Evolutionary conservation across 2,797 vertebrate species (phyloP), one percentile per base, ranked within the genome.

Genomic region (Champsocephalus esox): DNA sequence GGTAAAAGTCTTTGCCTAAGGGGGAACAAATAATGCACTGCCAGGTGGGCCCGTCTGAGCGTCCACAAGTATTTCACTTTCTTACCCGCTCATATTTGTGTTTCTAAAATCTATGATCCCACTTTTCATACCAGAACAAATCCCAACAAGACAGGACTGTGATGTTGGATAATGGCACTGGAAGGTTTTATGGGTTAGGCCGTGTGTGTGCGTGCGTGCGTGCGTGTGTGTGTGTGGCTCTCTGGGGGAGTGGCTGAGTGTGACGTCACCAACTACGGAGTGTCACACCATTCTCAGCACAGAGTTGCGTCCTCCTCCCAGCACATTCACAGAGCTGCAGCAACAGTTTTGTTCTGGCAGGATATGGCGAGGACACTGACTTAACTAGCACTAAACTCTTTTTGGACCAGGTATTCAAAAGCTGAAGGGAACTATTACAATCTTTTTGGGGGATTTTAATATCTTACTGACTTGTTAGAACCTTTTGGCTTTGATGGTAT

Each of bases 251-350:
- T 94, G 93, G 83, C 69, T 65, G 12, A 48, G 78, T 73, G 84
- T 91, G 89, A 93, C 92, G 92, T 95, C 93, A 93, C 65, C 13
- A 58, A 46, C 88, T 89, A 93, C 86, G 81, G 70, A 87, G 89
- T 86, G 92, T 95, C 93, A 93, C 89, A 93, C 92, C 92, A 94
- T 90, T 86, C 80, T 80, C 65, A 74, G 75, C 83, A 86, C 75
- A 88, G 73, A 88, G 89, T 78, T 61, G 82, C 89, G 93, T 92
- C 92, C 89, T 90, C 82, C 77, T 71, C 79, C 56, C 69, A 79
- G 81, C 69, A 63, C 79, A 67, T 80, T 89, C 69, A 66, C 12
- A 63, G 19, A 49, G 56, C 64, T 60, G 56, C 52, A 38, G 65
- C 76, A 49, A 48, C 57, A 49, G 56, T 44, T 60, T 56, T 75